Percentiles rank a stretch among this genome's conserved stretches.
Conservation (phyloP, 1,140 invertebrate genomes). For the Camponotus vicinus region DNA sequence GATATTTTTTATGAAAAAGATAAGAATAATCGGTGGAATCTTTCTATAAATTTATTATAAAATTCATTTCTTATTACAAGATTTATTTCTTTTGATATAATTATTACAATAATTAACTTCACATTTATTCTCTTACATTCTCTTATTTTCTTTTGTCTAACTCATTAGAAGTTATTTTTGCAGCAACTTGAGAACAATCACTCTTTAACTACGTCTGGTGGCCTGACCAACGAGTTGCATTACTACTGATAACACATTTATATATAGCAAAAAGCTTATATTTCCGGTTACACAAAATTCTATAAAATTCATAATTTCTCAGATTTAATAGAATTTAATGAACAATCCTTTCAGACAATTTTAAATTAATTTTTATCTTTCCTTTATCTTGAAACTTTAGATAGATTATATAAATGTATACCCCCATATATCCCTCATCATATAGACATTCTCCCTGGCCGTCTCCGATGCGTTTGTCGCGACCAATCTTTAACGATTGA, state of each 20-base stretch:
- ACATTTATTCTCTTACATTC: not conserved
- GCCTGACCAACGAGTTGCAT: not conserved
- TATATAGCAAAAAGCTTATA: not conserved
- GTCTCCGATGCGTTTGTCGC: not conserved
- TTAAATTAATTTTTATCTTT: not conserved
- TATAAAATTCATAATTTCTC: not conserved
- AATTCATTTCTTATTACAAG: not conserved
- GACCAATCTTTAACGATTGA: not conserved
- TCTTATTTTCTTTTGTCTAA: not conserved
- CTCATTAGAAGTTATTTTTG: not conserved
- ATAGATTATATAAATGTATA: not conserved
- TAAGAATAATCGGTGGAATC: not conserved
- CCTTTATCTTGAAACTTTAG: not conserved
- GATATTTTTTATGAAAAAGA: not conserved
- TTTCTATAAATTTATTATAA: not conserved
- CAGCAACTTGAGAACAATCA: not conserved
- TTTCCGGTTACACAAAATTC: not conserved
- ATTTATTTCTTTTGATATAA: too few species aligned
- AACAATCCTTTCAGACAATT: not conserved
- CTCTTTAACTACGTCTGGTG: too few species aligned
- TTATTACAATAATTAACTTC: not conserved
- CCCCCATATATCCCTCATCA: not conserved
- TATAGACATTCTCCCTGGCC: not conserved
- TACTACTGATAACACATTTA: not conserved
- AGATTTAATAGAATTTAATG: not conserved